Percentiles rank a stretch among this genome's conserved stretches.
Conservation (phyloP, 2,113 vertebrate species). For the Labrus mixtus region DNA sequence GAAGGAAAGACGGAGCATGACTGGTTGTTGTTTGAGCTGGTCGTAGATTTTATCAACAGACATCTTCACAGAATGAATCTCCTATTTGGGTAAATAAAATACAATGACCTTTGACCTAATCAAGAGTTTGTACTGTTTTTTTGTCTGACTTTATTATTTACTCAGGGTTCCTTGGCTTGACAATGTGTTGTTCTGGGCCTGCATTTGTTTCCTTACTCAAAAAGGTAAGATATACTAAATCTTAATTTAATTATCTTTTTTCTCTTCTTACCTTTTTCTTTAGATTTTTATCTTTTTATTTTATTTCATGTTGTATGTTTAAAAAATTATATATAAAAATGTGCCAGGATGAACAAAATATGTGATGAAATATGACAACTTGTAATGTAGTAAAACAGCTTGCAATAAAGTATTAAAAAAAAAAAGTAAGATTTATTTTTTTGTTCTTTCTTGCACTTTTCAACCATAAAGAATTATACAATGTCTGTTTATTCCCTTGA, state of each 20-base stretch:
- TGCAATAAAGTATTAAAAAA: too few relatives aligned
- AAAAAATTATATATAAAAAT: too few relatives aligned
- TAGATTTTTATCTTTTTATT: too few relatives aligned
- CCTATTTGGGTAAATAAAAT: slow-evolving; percentile 55
- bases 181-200: slow-evolving; percentile 46
- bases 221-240: slow-evolving; percentile 62
- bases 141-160: neutral
- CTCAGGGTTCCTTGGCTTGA: slow-evolving; percentile 51
- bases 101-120: neutral
- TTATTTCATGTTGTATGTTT: too few relatives aligned
- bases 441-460: neutral
- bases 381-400: too few relatives aligned
- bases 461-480: neutral
- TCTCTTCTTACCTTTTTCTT: too few relatives aligned
- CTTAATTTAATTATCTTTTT: too few relatives aligned
- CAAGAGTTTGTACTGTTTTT: neutral
- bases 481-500: neutral
- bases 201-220: slow-evolving; percentile 46
- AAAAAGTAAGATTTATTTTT: too few relatives aligned
- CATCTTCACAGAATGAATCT: slow-evolving; percentile 45
- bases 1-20: slow-evolving; percentile 9
- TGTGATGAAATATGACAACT: too few relatives aligned
- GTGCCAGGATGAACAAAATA: too few relatives aligned
- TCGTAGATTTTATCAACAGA: slow-evolving; percentile 21
- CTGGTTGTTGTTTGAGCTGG: neutral